These are phyloP conservation scores for Coracias cyanogaster DNA, from an alignment of 2,797 vertebrate species.

Conservation along the genomic window DNA sequence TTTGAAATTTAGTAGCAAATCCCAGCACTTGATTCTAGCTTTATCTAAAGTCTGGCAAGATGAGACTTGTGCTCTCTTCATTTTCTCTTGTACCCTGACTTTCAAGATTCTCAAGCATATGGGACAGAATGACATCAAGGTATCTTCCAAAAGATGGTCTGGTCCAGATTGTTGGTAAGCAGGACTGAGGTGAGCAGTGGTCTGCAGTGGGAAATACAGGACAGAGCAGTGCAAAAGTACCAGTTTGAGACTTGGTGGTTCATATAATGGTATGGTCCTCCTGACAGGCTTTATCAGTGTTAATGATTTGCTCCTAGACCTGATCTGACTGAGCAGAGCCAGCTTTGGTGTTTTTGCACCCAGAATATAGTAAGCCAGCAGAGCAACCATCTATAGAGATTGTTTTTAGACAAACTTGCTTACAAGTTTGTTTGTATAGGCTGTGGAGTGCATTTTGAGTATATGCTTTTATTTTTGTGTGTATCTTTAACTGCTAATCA, in stretches of 20 bases:
- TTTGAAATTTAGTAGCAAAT: neutral
- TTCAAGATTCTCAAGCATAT: neutral
- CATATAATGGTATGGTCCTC: accelerated
- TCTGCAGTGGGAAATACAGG: neutral
- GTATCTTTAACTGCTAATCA: neutral
- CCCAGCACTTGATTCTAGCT: neutral
- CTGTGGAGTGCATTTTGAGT: neutral
- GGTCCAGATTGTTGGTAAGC: neutral
- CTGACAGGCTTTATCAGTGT: neutral
- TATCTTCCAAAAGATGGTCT: neutral
- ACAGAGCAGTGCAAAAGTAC: neutral
- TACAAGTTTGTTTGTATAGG: neutral
- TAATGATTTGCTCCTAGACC: neutral
- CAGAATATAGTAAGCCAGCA: neutral
- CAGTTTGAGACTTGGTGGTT: neutral
- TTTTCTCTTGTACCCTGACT: neutral
- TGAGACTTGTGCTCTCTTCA: neutral
- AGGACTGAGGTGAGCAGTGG: neutral
- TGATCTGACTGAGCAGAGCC: neutral
- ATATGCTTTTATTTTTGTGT: neutral
- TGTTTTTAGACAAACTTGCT: neutral
- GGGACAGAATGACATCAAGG: neutral
- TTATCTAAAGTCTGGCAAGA: neutral
- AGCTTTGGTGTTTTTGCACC: neutral
- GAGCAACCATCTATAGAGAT: neutral